Conservation (phyloP, 2,797 vertebrate genomes). For the Sebastiscus albofasciatus region DNA sequence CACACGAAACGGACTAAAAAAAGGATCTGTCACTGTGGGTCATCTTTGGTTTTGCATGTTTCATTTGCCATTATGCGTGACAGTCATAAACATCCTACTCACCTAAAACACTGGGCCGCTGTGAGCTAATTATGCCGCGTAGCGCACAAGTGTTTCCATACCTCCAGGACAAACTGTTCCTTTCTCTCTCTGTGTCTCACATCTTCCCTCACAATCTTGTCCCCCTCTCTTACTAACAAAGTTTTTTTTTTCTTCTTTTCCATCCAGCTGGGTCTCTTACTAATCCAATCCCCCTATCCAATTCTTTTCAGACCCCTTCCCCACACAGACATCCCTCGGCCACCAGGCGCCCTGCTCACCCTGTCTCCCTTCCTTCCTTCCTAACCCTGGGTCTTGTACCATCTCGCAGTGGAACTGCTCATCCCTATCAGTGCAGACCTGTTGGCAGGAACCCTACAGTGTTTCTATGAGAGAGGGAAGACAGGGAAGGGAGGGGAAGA, state of each 20-base stretch:
- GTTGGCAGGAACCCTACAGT: conserved; percentile 53
- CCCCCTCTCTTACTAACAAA: conserved; percentile 2
- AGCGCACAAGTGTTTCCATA: conserved; percentile 22
- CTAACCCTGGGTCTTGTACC: conserved; percentile 47
- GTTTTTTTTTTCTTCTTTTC: neutral
- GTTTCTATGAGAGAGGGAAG: conserved; percentile 31
- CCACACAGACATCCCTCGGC: conserved; percentile 27
- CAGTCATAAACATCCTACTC: conserved; percentile 66
- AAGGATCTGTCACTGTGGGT: conserved; percentile 64
- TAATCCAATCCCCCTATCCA: conserved; percentile 60
- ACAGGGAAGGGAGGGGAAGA: neutral
- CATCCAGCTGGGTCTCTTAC: conserved; percentile 51
- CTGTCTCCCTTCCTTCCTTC: conserved; percentile 30
- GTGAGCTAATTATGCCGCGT: conserved; percentile 56
- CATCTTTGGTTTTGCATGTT: conserved; percentile 65
- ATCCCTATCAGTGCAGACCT: conserved; percentile 63
- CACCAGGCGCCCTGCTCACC: conserved; percentile 38
- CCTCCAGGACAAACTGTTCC: conserved; percentile 49
- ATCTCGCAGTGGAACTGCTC: conserved; percentile 42
- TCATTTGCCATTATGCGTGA: conserved; percentile 46
- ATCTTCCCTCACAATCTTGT: conserved; percentile 29
- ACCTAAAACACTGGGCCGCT: conserved; percentile 31
- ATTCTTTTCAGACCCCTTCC: conserved; percentile 37
- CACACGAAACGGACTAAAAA: conserved; percentile 59
- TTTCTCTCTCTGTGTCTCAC: conserved; percentile 9